A percentile compares a stretch with the other conserved stretches of the same genome.
These are phyloP conservation scores for Phaetusa simplex DNA, from an alignment of 2,113 vertebrate species.

Conservation along the genomic window DNA sequence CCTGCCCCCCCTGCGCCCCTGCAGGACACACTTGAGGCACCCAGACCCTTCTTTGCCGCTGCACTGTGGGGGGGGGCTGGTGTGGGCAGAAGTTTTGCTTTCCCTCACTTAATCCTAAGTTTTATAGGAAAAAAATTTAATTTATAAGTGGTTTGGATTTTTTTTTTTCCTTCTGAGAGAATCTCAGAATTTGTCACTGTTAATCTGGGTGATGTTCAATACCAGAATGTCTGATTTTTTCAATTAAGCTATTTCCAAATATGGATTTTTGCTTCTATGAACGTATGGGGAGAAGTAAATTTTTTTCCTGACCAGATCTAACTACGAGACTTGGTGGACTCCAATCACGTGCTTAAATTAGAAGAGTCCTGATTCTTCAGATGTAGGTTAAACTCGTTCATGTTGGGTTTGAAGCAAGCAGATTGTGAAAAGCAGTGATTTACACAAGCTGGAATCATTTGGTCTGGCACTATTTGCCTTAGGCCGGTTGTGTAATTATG, in stretches of 20 bases:
- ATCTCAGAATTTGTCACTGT: not conserved
- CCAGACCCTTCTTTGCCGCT: not conserved
- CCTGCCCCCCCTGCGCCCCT: not conserved
- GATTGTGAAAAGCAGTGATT: not conserved
- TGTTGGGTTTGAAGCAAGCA: not conserved
- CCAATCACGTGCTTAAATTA: not conserved
- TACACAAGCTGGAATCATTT: not conserved
- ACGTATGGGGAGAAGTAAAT: not conserved
- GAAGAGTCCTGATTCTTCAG: not conserved
- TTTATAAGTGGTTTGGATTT: not conserved
- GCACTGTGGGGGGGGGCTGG: not conserved
- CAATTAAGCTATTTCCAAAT: not conserved
- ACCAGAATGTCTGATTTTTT: not conserved
- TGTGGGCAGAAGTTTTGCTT: not conserved
- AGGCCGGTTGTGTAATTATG: not conserved
- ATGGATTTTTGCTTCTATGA: not conserved
- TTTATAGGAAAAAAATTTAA: not conserved
- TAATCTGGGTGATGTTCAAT: not conserved
- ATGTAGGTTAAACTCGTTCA: not conserved
- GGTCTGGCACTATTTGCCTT: not conserved
- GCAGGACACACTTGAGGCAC: accelerated
- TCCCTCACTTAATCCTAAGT: not conserved
- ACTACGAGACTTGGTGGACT: not conserved
- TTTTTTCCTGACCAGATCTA: not conserved
- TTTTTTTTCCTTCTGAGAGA: not conserved